These are phyloP conservation scores for Bruchidius siliquastri DNA, from an alignment of 2,888 invertebrate species.

Conservation along the genomic window DNA sequence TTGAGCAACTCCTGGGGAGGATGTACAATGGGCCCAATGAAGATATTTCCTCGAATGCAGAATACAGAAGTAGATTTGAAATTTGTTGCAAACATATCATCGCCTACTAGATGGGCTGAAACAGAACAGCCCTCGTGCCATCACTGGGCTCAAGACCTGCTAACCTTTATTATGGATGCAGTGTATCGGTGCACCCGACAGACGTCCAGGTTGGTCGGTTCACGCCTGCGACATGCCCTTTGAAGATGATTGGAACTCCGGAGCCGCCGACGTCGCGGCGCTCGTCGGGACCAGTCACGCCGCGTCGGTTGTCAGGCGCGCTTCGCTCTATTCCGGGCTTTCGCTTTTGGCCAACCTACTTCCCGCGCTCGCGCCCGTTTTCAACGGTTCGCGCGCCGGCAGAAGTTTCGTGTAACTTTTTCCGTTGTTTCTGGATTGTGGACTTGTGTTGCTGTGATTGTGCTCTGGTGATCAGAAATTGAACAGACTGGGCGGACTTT, in stretches of 20 bases:
- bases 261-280: not conserved
- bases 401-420: not conserved
- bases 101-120: too few relatives aligned
- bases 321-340: not conserved
- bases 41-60: too few relatives aligned
- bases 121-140: too few relatives aligned
- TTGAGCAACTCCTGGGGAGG: too few relatives aligned
- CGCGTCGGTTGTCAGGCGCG: not conserved
- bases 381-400: not conserved
- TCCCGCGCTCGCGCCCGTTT: not conserved
- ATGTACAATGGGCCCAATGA: too few relatives aligned
- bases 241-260: not conserved
- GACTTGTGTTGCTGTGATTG: not conserved
- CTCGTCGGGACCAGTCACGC: not conserved
- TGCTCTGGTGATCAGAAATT: not conserved
- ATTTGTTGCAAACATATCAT: too few relatives aligned
- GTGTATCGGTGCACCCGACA: not conserved
- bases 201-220: not conserved
- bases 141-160: not conserved
- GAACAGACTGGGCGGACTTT: not conserved
- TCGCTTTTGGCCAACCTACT: not conserved
- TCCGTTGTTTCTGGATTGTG: not conserved
- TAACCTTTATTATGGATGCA: not conserved
- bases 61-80: too few relatives aligned
- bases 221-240: not conserved